These are phyloP conservation scores for Sphecodes monilicornis DNA, from an alignment of 2,888 invertebrate species.

Conservation along the genomic window DNA sequence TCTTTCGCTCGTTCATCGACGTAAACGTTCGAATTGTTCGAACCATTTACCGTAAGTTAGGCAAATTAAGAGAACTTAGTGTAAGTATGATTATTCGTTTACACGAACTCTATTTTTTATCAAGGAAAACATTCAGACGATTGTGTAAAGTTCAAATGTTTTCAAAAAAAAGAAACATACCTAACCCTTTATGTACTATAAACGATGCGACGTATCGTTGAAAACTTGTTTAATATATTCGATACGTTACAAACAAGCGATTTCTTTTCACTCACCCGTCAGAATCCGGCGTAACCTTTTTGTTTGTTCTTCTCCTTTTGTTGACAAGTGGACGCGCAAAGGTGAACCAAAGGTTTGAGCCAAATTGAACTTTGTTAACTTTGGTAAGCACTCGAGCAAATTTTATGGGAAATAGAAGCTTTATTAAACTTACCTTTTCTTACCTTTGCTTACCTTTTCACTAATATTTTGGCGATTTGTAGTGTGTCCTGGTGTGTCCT, in stretches of 20 bases:
- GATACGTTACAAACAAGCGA: conserved; percentile 34
- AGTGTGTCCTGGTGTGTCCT: neutral
- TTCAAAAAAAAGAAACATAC: conserved; percentile 25
- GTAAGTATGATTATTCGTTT: conserved; percentile 29
- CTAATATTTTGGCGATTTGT: neutral
- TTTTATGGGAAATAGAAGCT: neutral
- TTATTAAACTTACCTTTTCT: neutral
- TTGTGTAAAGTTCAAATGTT: conserved; percentile 33
- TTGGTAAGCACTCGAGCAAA: neutral
- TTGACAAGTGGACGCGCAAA: neutral
- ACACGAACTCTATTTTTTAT: conserved; percentile 24
- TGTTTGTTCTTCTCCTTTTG: neutral
- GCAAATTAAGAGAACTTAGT: conserved; percentile 7
- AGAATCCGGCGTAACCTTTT: neutral
- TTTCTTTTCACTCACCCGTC: conserved; percentile 16
- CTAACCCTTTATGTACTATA: conserved; percentile 48
- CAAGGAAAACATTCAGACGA: conserved; percentile 17
- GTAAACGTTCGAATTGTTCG: conserved; percentile 23
- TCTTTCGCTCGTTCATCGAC: conserved; percentile 5
- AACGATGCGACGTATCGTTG: conserved; percentile 50
- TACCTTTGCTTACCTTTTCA: neutral
- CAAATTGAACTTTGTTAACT: neutral
- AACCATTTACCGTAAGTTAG: neutral
- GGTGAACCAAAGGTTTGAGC: conserved; percentile 28
- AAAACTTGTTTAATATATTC: conserved; percentile 57